phyloP scores from a whole-genome alignment of 2,797 vertebrate genomes.

The Mormyrus proboscirostris region DNA sequence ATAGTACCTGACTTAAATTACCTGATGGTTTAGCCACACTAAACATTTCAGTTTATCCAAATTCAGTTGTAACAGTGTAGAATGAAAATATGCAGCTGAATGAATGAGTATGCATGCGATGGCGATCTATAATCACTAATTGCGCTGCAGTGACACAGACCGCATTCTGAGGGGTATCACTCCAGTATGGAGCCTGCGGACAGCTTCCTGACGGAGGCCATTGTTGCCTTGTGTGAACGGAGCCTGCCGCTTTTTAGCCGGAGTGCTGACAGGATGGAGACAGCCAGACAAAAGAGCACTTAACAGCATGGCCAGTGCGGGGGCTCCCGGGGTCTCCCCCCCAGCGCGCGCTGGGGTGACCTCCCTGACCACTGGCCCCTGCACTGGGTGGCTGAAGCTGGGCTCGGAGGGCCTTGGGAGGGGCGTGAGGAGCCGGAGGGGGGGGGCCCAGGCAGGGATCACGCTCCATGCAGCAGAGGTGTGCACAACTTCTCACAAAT shows the following conservation, averaged over 20 bases:
- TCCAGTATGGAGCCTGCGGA: slow-evolving; percentile 13
- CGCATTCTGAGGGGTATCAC: not conserved
- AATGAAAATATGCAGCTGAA: not conserved
- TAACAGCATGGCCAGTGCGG: slow-evolving; percentile 62
- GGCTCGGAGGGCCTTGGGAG: slow-evolving; percentile 77
- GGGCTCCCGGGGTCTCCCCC: slow-evolving; percentile 59
- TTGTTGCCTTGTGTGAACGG: slow-evolving; percentile 61
- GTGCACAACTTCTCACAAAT: not conserved
- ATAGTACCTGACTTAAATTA: not conserved
- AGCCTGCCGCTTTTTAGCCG: slow-evolving; percentile 25
- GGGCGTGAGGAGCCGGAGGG: slow-evolving; percentile 26
- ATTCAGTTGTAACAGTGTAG: not conserved
- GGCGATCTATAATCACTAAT: not conserved
- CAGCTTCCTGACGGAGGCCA: slow-evolving; percentile 53
- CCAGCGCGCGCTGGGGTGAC: slow-evolving; percentile 66
- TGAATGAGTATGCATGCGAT: slow-evolving; percentile 1
- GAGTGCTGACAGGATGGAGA: slow-evolving; percentile 42
- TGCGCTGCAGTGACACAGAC: not conserved
- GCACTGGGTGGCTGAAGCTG: slow-evolving; percentile 71
- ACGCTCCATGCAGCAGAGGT: not conserved
- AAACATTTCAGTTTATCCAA: not conserved
- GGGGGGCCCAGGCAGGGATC: not conserved
- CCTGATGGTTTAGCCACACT: not conserved
- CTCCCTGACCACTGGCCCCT: slow-evolving; percentile 74
- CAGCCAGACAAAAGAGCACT: slow-evolving; percentile 75